Conservation (phyloP, 2,113 vertebrate species). For the Corapipo altera region DNA sequence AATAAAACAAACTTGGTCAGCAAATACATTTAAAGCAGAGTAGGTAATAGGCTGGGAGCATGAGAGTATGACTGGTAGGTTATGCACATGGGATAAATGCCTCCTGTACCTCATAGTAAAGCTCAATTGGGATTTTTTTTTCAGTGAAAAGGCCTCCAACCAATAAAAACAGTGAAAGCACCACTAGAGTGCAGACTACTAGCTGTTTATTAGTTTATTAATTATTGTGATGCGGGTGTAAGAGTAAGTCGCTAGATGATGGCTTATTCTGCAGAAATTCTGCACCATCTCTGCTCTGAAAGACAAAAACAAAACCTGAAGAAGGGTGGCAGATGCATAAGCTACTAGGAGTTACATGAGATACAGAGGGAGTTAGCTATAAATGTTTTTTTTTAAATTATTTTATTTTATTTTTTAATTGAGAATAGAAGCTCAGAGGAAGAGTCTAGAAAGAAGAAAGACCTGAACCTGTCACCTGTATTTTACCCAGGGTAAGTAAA, state of each 20-base stretch:
- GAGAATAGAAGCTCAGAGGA: neutral
- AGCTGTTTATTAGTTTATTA: neutral
- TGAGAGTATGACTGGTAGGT: neutral
- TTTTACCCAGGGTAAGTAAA: neutral
- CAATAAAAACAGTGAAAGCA: neutral
- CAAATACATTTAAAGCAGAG: neutral
- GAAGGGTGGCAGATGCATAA: neutral
- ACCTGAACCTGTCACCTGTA: neutral
- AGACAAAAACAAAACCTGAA: neutral
- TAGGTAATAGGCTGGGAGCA: neutral
- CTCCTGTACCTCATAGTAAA: neutral
- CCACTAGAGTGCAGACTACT: neutral
- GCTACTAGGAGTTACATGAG: neutral
- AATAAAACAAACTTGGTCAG: neutral
- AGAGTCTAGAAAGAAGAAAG: neutral
- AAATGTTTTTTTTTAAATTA: neutral
- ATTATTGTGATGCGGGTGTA: neutral
- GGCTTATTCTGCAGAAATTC: neutral
- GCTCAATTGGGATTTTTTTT: neutral
- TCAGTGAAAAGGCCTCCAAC: neutral
- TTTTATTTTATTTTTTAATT: neutral
- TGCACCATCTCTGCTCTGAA: neutral
- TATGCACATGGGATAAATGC: neutral
- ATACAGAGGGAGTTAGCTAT: neutral
- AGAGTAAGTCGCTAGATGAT: neutral